Evolutionary conservation across 2,797 vertebrate species (phyloP), one percentile per base, ranked within the genome.

Genomic region (Catharus ustulatus): DNA sequence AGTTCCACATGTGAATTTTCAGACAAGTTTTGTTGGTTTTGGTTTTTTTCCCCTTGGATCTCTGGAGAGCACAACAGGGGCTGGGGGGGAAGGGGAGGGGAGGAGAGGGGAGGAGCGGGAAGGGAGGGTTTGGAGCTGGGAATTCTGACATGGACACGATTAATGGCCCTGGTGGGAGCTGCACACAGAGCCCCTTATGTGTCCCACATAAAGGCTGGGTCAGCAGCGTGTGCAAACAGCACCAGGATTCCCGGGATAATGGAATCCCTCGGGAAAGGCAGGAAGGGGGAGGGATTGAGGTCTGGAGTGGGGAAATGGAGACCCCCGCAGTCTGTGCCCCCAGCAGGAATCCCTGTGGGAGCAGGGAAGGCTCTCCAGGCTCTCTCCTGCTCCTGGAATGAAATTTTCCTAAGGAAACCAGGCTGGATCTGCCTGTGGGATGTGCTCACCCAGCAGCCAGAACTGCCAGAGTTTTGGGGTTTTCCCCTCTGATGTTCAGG

Each of bases 261-360:
- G 94, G 86, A 82, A 87, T 92, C 95, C 93, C 94, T 52, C 20
- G 84, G 84, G 95, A 91, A 92, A 49, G 10, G 45, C 58, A 2
- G 18, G 68, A 52, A 72, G 72, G 55, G 11, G 42, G 66, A 81
- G 66, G 89, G 42, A 57, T 2, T 32, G 57, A 54, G 72, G 64
- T 48, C 23, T 78, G 89, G 62, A 58, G 96, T 96, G 95, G 97
- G 95, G 98, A 97, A 95, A 97, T 87, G 95, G 94, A 95, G 98
- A 94, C 97, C 97, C 86, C 97, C 93, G 86, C 97, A 97, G 62
- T 22, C 48, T 1, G 5, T 11, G 32, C 8, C 11, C 46, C 74
- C 48, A 11, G 38, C 66, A 40, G 59, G 68, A 45, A 69, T 13
- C 26, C 45, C 1, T 6, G 58, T 3, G 46, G 24, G 42, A 48